phyloP scores from a whole-genome alignment of 1,140 invertebrate species.

The Drosophila bocqueti region DNA sequence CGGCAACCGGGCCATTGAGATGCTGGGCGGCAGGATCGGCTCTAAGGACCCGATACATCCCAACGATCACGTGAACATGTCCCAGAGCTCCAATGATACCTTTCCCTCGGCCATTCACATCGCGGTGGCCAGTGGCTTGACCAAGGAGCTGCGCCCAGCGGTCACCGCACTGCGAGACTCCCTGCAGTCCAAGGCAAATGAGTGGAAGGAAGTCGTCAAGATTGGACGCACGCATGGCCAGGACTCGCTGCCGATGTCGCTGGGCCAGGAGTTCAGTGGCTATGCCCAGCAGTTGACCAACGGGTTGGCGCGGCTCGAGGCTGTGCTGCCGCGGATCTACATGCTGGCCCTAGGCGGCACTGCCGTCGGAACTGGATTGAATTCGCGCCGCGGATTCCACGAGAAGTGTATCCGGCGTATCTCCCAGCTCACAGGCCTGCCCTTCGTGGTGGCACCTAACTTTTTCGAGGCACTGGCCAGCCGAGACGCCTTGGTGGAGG shows the following conservation, averaged over 20 bases:
- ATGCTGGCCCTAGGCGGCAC: conserved; percentile 98
- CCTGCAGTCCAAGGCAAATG: conserved; percentile 91
- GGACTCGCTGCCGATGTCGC: conserved; percentile 98
- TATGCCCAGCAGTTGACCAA: conserved; percentile 95
- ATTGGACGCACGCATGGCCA: conserved; percentile 94
- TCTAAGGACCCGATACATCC: conserved; percentile 98
- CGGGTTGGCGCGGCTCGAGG: conserved; percentile 94
- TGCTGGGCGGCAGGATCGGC: conserved; percentile 96
- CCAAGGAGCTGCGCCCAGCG: conserved; percentile 92
- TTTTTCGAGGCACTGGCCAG: conserved; percentile 99
- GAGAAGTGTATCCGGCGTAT: conserved; percentile 95
- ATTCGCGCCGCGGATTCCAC: conserved; percentile 92
- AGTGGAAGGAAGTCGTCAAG: conserved; percentile 96
- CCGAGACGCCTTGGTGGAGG: conserved; percentile 98
- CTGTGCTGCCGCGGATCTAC: conserved; percentile 93
- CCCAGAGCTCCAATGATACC: conserved; percentile 99
- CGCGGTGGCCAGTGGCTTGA: conserved; percentile 95
- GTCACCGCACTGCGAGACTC: conserved; percentile 90
- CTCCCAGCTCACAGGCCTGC: conserved; percentile 90
- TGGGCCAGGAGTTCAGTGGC: conserved; percentile 99
- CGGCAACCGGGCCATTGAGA: conserved; percentile 97
- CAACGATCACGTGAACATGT: conserved; percentile 99
- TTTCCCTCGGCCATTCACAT: conserved; percentile 99
- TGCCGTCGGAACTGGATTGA: conserved; percentile 98
- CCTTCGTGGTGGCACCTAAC: conserved; percentile 97